A percentile compares a stretch with the other conserved stretches of the same genome.
Conservation (phyloP, 1,140 invertebrate species). For the Drosophila parvula region DNA sequence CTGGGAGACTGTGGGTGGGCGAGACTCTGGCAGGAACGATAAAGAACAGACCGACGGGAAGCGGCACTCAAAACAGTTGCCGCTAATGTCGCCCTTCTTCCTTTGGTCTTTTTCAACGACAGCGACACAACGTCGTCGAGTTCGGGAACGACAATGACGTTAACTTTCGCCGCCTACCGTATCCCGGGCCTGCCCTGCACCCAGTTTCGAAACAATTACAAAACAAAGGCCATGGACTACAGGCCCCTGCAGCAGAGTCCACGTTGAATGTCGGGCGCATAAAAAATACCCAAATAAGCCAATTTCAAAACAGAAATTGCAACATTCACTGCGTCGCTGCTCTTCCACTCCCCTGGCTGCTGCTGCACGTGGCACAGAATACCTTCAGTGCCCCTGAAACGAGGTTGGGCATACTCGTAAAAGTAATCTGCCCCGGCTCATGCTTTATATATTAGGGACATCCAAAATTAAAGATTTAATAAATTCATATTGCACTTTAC, state of each 20-base stretch:
- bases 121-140: conserved; percentile 50
- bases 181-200: conserved; percentile 22
- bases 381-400: conserved; percentile 20
- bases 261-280: conserved; percentile 42
- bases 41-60: conserved; percentile 76
- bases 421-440: conserved; percentile 3
- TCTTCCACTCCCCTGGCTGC: not conserved
- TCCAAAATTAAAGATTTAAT: conserved; percentile 7
- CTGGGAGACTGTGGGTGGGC: not conserved
- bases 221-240: conserved; percentile 66
- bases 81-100: conserved; percentile 77
- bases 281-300: conserved; percentile 79
- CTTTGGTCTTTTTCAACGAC: conserved; percentile 41
- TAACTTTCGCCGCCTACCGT: conserved; percentile 78
- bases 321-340: conserved; percentile 27
- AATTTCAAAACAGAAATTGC: conserved; percentile 76
- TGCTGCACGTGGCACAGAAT: conserved; percentile 16
- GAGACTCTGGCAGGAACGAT: conserved; percentile 41
- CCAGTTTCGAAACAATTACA: conserved; percentile 76
- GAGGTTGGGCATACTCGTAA: not conserved
- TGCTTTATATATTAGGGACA: conserved; percentile 8
- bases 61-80: conserved; percentile 80
- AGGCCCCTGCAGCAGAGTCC: conserved; percentile 23
- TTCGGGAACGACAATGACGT: conserved; percentile 66
- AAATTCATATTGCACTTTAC: not conserved